A percentile compares a stretch with the other conserved stretches of the same genome.
phyloP scores from a whole-genome alignment of 2,888 invertebrate species.

The Shargacucullia verbasci region DNA sequence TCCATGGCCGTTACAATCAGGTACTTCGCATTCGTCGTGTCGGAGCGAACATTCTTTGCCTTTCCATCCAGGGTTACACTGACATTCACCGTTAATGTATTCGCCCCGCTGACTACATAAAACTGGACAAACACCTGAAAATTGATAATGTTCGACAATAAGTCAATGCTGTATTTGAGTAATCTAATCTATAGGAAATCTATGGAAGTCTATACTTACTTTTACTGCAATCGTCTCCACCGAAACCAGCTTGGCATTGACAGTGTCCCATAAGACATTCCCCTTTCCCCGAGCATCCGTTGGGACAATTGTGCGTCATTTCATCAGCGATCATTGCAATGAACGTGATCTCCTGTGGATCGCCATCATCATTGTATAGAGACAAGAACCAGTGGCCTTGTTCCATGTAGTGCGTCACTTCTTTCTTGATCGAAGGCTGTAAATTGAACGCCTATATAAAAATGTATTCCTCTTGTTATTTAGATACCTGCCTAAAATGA shows the following conservation, averaged over 20 bases:
- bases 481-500: background rate
- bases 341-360: slow-evolving; percentile 95
- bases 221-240: slow-evolving; percentile 98
- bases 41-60: slow-evolving; percentile 98
- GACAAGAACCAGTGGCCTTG: slow-evolving; percentile 99
- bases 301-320: slow-evolving; percentile 98
- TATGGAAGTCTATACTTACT: slow-evolving; percentile 90
- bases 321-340: slow-evolving; percentile 95
- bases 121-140: slow-evolving; percentile 97
- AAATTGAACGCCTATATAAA: slow-evolving; percentile 47
- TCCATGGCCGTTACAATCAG: slow-evolving; percentile 98
- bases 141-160: slow-evolving; percentile 9
- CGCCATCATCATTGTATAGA: slow-evolving; percentile 98
- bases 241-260: slow-evolving; percentile 98
- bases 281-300: slow-evolving; percentile 98
- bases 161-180: background rate
- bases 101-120: slow-evolving; percentile 99
- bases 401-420: slow-evolving; percentile 98
- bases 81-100: slow-evolving; percentile 98
- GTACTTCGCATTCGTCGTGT: slow-evolving; percentile 98
- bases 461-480: slow-evolving; percentile 31
- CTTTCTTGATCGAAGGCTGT: slow-evolving; percentile 96
- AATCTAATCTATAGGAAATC: background rate
- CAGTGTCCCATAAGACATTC: slow-evolving; percentile 98
- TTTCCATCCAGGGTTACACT: slow-evolving; percentile 99